Evolutionary conservation across 2,113 vertebrate genomes (phyloP), one percentile per base, ranked within the genome.

Genomic region (Malaclemys terrapin): DNA sequence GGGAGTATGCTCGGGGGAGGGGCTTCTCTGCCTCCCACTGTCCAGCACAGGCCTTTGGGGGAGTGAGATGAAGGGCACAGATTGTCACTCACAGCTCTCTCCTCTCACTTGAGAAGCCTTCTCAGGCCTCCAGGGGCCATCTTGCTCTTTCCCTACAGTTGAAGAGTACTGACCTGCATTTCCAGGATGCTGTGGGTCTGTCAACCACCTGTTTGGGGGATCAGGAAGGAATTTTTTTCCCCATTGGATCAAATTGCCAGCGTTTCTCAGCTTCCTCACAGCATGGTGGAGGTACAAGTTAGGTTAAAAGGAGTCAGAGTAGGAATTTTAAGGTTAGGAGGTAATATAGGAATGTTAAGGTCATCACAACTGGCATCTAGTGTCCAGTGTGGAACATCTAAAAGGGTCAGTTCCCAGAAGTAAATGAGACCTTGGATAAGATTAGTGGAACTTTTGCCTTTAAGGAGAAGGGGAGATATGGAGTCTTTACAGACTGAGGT

Each of bases 141-240:
- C 47, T 79, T 87, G 16, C 4, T 19, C 35, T 69, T 69, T 38
- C 65, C 16, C 69, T 62, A 20, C 14, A 10, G 25, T 69, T 84
- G 7, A 14, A 8, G 65, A 72, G 35, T 38, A 38, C 20, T 72
- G 65, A 72, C 8, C 17, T 8, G 8, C 17, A 72, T 72, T 72
- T 72, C 65, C n/a, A 72, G n/a, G n/a, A 22, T 72, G 35, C 65
- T 38, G 65, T 72, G 35, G 25, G 87, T 80, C 2, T 52, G 20
- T 6, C 38, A 17, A 38, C 20, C 89, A 86, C 31, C 35, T 19
- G 11, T 42, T 85, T 65, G 0, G 0, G 25, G 25, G n/a, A 38
- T 88, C 72, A 79, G 3, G 27, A 42, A 2, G 89, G 20, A 87
- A 29, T 84, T 72, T 62, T 88, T 93, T 93, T 47, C 5, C 59